Percentiles rank a stretch among this genome's conserved stretches.
These are phyloP conservation scores for Heterotis niloticus DNA, from an alignment of 2,113 vertebrate species.

Conservation along the genomic window DNA sequence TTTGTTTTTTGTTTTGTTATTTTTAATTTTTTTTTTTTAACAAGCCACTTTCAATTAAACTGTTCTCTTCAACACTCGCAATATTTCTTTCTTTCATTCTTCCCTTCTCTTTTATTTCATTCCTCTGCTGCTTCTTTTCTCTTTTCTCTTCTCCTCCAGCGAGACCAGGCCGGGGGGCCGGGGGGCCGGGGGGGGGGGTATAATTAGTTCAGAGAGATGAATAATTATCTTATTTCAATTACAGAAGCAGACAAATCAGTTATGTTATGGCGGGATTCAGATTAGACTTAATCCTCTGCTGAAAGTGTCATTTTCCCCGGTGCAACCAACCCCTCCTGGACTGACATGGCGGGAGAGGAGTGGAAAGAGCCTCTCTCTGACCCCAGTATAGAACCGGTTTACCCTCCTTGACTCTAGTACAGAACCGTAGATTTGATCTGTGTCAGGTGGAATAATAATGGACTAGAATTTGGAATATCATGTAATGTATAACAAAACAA, in stretches of 20 bases:
- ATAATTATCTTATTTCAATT: conserved; percentile 51
- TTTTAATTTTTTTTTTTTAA: conserved; percentile 59
- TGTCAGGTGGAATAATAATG: too few relatives aligned
- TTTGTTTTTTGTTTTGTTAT: conserved; percentile 45
- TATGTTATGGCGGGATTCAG: conserved; percentile 28
- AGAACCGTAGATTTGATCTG: too few relatives aligned
- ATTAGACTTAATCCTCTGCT: conserved; percentile 31
- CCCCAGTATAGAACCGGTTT: too few relatives aligned
- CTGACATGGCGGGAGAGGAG: not conserved
- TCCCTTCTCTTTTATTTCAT: conserved; percentile 5
- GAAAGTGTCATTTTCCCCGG: conserved; percentile 14
- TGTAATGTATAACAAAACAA: too few relatives aligned
- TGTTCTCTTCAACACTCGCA: conserved; percentile 43
- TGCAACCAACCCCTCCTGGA: conserved; percentile 2
- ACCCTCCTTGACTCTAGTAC: not conserved
- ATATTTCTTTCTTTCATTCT: conserved; percentile 28
- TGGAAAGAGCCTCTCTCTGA: too few relatives aligned
- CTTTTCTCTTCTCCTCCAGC: not conserved
- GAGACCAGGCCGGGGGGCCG: not conserved
- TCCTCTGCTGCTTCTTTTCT: conserved; percentile 8
- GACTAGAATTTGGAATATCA: too few relatives aligned
- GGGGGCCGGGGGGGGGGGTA: conserved; percentile 32
- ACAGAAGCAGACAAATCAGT: conserved; percentile 35
- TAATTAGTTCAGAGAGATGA: conserved; percentile 61
- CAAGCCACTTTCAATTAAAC: conserved; percentile 57